These are phyloP conservation scores for Campylorhamphus procurvoides DNA, from an alignment of 2,113 vertebrate genomes.

Conservation along the genomic window DNA sequence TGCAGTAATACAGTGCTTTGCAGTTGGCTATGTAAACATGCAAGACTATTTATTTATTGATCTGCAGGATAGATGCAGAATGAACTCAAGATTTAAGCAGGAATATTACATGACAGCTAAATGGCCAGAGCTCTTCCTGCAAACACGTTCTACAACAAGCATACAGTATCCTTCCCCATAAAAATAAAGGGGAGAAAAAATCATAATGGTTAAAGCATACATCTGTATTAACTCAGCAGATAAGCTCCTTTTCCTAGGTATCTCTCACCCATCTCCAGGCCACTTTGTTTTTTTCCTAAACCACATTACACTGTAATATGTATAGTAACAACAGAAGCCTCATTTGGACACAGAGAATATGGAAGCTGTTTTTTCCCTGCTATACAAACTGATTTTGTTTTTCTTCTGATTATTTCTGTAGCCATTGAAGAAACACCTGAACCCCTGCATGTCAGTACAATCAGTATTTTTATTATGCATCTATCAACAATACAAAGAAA, in stretches of 20 bases:
- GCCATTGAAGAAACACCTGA: neutral
- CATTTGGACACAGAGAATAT: neutral
- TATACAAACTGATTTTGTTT: neutral
- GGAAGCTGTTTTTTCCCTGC: neutral
- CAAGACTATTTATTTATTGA: neutral
- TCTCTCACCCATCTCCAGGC: neutral
- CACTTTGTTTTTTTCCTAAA: neutral
- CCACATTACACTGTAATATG: neutral
- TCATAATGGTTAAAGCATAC: neutral
- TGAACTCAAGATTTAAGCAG: neutral
- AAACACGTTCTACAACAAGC: neutral
- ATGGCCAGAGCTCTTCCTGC: neutral
- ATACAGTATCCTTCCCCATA: neutral
- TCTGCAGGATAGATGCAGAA: neutral
- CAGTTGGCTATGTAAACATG: neutral
- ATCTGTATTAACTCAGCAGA: neutral
- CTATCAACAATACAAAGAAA: neutral
- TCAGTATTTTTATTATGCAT: neutral
- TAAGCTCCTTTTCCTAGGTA: neutral
- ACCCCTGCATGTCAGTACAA: neutral
- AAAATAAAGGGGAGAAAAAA: neutral
- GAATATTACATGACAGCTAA: neutral
- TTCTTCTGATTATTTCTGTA: neutral
- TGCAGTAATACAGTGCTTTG: neutral
- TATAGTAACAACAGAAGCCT: neutral